Conservation (phyloP, 35 echinoderm and acorn worm species). For the Acanthaster planci region DNA sequence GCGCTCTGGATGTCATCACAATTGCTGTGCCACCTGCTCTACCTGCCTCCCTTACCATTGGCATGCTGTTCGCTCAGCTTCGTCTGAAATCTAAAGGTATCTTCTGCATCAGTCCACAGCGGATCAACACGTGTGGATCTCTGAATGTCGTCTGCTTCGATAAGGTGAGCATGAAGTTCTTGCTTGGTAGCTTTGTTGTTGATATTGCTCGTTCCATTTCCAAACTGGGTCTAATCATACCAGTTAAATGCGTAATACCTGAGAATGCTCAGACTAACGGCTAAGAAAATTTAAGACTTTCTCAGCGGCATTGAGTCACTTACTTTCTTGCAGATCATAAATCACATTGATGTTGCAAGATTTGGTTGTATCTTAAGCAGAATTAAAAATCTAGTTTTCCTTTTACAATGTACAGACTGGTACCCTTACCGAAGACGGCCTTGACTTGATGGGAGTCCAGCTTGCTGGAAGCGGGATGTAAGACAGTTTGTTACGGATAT, state of each 20-base stretch:
- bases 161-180: conserved; percentile 56
- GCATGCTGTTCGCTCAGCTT: conserved; percentile 89
- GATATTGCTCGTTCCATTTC: neutral
- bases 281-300: no score
- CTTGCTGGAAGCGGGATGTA: conserved; percentile 29
- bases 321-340: no score
- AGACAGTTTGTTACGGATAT: neutral
- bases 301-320: no score
- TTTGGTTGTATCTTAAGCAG: no score
- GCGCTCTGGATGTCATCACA: conserved; percentile 82
- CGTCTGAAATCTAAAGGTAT: conserved; percentile 69
- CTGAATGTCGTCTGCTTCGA: conserved; percentile 95
- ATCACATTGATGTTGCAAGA: no score
- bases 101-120: conserved; percentile 87
- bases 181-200: no score
- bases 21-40: conserved; percentile 90
- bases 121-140: conserved; percentile 89
- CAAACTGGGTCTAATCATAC: no score
- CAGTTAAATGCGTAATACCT: no score
- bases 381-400: neutral
- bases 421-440: conserved; percentile 87
- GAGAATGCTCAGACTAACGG: no score
- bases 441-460: conserved; percentile 79
- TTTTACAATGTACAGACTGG: conserved; percentile 66
- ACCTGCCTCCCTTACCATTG: conserved; percentile 88